Conservation (phyloP, 2,888 invertebrate species). For the Cyrtodaria siliqua region DNA sequence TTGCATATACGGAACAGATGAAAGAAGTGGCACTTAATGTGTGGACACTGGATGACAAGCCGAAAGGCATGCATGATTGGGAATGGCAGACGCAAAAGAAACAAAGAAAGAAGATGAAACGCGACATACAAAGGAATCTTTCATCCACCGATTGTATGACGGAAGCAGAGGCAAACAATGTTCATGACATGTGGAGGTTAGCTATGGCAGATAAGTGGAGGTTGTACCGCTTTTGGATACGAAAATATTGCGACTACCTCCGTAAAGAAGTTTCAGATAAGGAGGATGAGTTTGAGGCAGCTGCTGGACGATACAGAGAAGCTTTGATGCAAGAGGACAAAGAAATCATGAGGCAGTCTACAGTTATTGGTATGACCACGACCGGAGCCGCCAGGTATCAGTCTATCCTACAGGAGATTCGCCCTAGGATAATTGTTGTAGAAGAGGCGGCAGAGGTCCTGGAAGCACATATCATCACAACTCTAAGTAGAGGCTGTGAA, state of each 20-base stretch:
- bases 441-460: conserved; percentile 96
- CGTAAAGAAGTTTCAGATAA: conserved; percentile 60
- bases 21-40: conserved; percentile 53
- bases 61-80: conserved; percentile 17
- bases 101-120: conserved; percentile 59
- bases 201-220: conserved; percentile 85
- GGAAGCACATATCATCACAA: conserved; percentile 93
- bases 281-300: conserved; percentile 69
- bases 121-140: conserved; percentile 56
- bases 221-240: conserved; percentile 84
- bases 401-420: conserved; percentile 86
- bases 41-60: conserved; percentile 30
- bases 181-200: conserved; percentile 76
- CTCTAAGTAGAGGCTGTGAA: conserved; percentile 91
- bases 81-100: conserved; percentile 48
- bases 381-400: conserved; percentile 83
- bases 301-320: conserved; percentile 67
- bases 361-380: conserved; percentile 84
- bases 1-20: conserved; percentile 27
- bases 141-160: conserved; percentile 65
- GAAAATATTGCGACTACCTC: conserved; percentile 56
- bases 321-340: conserved; percentile 76
- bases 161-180: conserved; percentile 61
- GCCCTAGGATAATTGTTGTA: conserved; percentile 87
- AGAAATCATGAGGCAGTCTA: conserved; percentile 75